Conservation (phyloP, 2,797 vertebrate genomes). For the Tadarida brasiliensis region DNA sequence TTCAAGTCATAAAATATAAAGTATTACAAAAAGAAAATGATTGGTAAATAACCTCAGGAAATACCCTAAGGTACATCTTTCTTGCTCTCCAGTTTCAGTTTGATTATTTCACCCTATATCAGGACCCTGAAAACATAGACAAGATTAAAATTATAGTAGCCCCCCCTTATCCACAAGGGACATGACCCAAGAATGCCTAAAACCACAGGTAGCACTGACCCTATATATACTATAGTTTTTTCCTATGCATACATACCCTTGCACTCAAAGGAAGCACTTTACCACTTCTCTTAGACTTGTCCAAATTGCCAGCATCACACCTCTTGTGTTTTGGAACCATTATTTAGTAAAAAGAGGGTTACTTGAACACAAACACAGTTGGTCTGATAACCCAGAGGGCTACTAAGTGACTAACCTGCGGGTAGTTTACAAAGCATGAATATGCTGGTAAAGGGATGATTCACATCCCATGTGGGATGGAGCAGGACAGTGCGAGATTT, state of each 20-base stretch:
- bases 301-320: background rate
- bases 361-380: background rate
- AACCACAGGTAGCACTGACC: background rate
- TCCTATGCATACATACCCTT: background rate
- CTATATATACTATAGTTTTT: background rate
- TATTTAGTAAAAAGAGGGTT: background rate
- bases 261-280: background rate
- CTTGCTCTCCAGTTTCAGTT: background rate
- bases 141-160: background rate
- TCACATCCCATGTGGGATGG: background rate
- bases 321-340: background rate
- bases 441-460: too few relatives aligned
- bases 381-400: background rate
- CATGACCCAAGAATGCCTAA: background rate
- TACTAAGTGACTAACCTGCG: background rate
- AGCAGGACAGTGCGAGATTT: background rate
- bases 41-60: conserved; percentile 7
- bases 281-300: background rate
- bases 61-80: background rate
- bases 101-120: background rate
- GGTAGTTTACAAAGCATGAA: background rate
- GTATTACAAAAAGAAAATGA: background rate
- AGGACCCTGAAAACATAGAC: background rate
- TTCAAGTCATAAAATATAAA: conserved; percentile 48
- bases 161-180: background rate